A percentile compares a stretch with the other conserved stretches of the same genome.
Conservation (phyloP, 2,113 vertebrate genomes). For the Cynocephalus volans region DNA sequence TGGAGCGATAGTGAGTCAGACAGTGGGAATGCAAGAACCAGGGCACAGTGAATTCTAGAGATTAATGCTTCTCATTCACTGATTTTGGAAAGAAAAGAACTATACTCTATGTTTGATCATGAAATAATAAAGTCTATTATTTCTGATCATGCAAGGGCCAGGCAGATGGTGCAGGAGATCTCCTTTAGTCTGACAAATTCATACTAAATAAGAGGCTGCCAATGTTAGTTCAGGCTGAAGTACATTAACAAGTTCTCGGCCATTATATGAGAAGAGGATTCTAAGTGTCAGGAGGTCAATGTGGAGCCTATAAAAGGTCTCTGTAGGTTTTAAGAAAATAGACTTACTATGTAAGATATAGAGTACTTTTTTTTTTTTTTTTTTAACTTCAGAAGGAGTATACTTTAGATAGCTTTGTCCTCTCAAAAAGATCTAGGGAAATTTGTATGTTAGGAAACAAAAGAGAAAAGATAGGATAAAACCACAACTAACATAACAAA, state of each 20-base stretch:
- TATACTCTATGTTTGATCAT: neutral
- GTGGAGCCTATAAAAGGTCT: neutral
- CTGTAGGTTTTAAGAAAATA: neutral
- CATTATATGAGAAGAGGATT: neutral
- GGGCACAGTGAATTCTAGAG: neutral
- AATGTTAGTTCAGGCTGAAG: neutral
- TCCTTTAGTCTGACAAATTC: neutral
- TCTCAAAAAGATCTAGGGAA: neutral
- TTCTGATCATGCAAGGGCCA: neutral
- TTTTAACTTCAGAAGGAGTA: neutral
- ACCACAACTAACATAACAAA: neutral
- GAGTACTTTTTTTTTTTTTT: neutral
- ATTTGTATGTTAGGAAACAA: neutral
- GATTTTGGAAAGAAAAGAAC: neutral
- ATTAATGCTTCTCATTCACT: neutral
- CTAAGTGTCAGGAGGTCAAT: neutral
- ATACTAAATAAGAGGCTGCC: neutral
- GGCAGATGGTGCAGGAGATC: neutral
- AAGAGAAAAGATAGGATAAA: neutral
- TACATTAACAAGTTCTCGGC: neutral
- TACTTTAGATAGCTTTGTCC: neutral
- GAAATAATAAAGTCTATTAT: neutral
- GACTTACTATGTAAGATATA: neutral
- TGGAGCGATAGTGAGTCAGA: neutral
- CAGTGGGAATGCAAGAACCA: neutral